Conservation (phyloP, 2,113 vertebrate genomes). For the Myotis lucifugus region DNA sequence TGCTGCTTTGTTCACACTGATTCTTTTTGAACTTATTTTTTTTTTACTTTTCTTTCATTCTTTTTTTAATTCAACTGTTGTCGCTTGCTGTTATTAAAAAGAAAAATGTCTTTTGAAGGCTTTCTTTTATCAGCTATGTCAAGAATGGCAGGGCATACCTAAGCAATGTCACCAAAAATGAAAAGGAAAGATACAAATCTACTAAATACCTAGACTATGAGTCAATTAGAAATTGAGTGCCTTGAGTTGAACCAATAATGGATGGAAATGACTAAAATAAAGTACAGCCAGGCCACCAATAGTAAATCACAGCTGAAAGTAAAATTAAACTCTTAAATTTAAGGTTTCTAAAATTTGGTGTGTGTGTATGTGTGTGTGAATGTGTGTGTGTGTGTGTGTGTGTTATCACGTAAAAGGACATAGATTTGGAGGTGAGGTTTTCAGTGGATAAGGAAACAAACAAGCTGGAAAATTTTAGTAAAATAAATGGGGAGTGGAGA, state of each 20-base stretch:
- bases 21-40: slow-evolving; percentile 1
- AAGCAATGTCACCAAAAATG: slow-evolving; percentile 78
- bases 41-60: slow-evolving; percentile 21
- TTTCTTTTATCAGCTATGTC: slow-evolving; percentile 78
- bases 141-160: slow-evolving; percentile 80
- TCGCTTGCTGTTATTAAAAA: slow-evolving; percentile 44
- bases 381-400: neutral
- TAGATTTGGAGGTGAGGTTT: neutral
- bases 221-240: slow-evolving; percentile 78
- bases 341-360: slow-evolving; percentile 25
- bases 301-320: slow-evolving; percentile 82
- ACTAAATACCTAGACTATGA: slow-evolving; percentile 86
- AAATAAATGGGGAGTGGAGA: slow-evolving; percentile 67
- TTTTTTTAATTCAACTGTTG: neutral
- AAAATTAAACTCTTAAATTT: slow-evolving; percentile 76
- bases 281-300: slow-evolving; percentile 71
- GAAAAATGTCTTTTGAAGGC: slow-evolving; percentile 73
- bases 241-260: slow-evolving; percentile 75
- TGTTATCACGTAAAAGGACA: neutral
- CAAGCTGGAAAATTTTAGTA: neutral
- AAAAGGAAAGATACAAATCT: slow-evolving; percentile 82
- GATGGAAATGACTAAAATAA: slow-evolving; percentile 81
- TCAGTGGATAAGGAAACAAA: slow-evolving; percentile 36
- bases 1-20: neutral
- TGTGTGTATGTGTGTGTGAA: neutral